Percentiles rank a stretch among this genome's conserved stretches.
phyloP scores from a whole-genome alignment of 1,140 invertebrate genomes.

The Temnothorax nylanderi region DNA sequence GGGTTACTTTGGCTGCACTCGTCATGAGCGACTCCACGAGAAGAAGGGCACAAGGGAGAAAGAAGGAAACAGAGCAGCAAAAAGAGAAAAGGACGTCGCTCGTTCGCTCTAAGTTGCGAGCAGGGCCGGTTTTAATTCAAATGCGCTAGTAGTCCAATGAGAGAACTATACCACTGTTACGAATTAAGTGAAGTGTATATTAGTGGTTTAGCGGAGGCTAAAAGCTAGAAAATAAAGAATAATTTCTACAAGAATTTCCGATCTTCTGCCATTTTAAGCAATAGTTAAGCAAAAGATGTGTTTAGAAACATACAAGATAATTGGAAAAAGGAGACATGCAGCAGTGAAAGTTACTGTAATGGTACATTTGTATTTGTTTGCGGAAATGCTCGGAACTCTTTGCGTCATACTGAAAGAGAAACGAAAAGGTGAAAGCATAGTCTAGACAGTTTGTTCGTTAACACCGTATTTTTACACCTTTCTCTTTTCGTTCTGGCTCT shows the following conservation, averaged over 20 bases:
- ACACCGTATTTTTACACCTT: background rate
- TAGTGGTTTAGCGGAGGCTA: background rate
- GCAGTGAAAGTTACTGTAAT: background rate
- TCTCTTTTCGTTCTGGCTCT: background rate
- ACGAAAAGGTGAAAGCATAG: slow-evolving; percentile 6
- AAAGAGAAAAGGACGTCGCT: background rate
- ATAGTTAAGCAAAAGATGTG: background rate
- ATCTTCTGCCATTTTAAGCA: background rate
- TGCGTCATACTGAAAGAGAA: background rate
- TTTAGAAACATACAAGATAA: background rate
- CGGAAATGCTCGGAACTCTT: background rate
- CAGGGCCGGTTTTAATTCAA: background rate
- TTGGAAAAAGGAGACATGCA: background rate
- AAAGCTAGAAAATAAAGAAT: background rate
- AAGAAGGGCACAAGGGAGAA: slow-evolving; percentile 4
- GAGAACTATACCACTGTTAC: background rate
- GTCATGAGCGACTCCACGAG: background rate
- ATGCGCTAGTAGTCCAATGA: background rate
- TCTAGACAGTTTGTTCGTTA: slow-evolving; percentile 28
- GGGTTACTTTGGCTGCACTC: slow-evolving; percentile 46
- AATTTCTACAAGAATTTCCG: background rate
- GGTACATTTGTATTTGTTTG: slow-evolving; percentile 5
- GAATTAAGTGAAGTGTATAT: slow-evolving; percentile 14
- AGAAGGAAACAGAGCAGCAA: background rate
- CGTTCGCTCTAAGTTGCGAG: background rate